Conservation (phyloP, 2,888 invertebrate genomes). For the Orchesellides sinensis region DNA sequence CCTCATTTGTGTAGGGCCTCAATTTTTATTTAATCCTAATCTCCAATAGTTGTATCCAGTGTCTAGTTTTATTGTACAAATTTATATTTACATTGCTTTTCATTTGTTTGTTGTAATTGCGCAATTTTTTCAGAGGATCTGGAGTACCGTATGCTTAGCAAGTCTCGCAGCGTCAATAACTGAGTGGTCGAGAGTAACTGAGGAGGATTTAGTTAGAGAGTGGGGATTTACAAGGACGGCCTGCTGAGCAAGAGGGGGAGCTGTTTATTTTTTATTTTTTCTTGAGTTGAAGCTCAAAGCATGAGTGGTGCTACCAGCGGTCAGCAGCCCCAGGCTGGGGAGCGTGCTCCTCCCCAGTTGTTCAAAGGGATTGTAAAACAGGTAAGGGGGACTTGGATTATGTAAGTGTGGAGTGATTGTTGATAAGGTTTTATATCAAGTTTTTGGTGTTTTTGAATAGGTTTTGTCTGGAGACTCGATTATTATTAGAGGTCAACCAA, state of each 20-base stretch:
- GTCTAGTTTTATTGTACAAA: not conserved
- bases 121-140: not conserved
- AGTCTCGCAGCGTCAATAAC: not conserved
- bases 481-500: constrained; percentile 90
- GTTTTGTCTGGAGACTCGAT: constrained; percentile 97
- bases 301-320: constrained; percentile 74
- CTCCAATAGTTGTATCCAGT: not conserved
- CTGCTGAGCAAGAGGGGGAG: constrained; percentile 95
- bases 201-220: constrained; percentile 69
- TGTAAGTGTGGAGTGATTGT: not conserved
- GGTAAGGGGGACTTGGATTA: constrained; percentile 77
- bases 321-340: constrained; percentile 74
- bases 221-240: constrained; percentile 93
- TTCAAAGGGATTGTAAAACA: constrained; percentile 82
- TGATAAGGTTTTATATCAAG: not conserved
- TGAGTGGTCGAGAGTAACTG: not conserved
- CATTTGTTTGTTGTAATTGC: not conserved
- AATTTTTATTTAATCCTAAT: not conserved
- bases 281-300: constrained; percentile 36
- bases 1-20: not conserved
- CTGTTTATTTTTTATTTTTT: constrained; percentile 87
- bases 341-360: constrained; percentile 66
- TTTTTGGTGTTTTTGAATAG: constrained; percentile 79
- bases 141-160: not conserved
- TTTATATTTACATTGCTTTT: not conserved